These are phyloP conservation scores for Marasmarcha lunaedactyla DNA, from an alignment of 2,888 invertebrate genomes.

Conservation along the genomic window DNA sequence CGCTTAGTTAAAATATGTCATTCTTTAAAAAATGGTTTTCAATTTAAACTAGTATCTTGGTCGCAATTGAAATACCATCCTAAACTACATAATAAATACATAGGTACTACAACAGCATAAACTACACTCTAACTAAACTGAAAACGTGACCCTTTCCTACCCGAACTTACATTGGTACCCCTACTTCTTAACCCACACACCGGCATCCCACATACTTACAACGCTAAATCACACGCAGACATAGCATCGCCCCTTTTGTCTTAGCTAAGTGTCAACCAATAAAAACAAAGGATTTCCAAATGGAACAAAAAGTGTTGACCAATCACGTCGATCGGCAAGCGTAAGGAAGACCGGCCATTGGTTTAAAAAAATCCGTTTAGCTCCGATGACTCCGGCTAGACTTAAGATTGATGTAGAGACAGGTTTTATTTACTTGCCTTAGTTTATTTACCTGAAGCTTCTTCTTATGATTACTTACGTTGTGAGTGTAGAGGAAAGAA, in stretches of 20 bases:
- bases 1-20: no score
- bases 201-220: constrained; percentile 23
- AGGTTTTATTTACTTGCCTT: constrained; percentile 33
- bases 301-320: constrained; percentile 67
- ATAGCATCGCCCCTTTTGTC: constrained; percentile 61
- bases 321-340: constrained; percentile 63
- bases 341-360: constrained; percentile 66
- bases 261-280: constrained; percentile 72
- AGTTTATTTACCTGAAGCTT: constrained; percentile 28
- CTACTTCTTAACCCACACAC: constrained; percentile 62
- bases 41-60: no score
- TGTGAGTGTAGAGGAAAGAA: no score
- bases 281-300: constrained; percentile 70
- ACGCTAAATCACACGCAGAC: constrained; percentile 52
- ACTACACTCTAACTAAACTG: no score
- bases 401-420: constrained; percentile 54
- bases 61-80: no score
- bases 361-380: constrained; percentile 68
- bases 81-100: no score
- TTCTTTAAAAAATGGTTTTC: no score
- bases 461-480: no score
- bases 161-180: no score
- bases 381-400: constrained; percentile 61
- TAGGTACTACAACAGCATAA: no score
- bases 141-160: no score